These are phyloP conservation scores for Hepsetus odoe DNA, from an alignment of 2,113 vertebrate genomes.

Conservation along the genomic window DNA sequence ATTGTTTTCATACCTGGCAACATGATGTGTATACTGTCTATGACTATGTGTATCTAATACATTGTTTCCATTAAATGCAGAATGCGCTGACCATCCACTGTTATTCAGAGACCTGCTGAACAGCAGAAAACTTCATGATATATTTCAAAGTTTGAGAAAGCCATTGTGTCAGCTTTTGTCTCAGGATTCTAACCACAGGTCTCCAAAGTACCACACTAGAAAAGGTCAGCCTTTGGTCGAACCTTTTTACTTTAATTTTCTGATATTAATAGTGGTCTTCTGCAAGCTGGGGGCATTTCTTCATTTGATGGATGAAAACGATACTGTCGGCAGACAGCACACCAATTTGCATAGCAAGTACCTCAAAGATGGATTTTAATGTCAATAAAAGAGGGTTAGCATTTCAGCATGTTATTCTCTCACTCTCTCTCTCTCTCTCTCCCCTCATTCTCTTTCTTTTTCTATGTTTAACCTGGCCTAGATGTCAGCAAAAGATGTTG, in stretches of 20 bases:
- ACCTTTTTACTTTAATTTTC: conserved; percentile 36
- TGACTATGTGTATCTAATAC: background rate
- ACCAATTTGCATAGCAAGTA: conserved; percentile 26
- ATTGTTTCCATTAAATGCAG: conserved; percentile 16
- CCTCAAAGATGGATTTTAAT: conserved; percentile 12
- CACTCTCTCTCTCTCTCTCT: background rate
- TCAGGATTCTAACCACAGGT: background rate
- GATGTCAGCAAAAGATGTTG: background rate
- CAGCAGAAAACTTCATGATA: background rate
- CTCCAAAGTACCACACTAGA: background rate
- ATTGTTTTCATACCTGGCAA: conserved; percentile 14
- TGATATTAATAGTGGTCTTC: conserved; percentile 26
- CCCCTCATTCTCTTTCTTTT: background rate
- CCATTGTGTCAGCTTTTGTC: conserved; percentile 21
- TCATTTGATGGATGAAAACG: conserved; percentile 31
- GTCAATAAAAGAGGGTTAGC: background rate
- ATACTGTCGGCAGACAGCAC: background rate
- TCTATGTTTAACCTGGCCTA: background rate
- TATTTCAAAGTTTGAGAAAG: conserved; percentile 4
- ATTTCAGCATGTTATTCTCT: background rate
- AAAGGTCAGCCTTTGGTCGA: conserved; percentile 26
- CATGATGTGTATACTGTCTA: background rate
- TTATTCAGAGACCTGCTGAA: conserved; percentile 25
- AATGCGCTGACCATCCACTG: conserved; percentile 4
- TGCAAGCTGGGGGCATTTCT: conserved; percentile 10